Conservation (phyloP, 2,888 invertebrate genomes). For the Napeogenes sylphis region DNA sequence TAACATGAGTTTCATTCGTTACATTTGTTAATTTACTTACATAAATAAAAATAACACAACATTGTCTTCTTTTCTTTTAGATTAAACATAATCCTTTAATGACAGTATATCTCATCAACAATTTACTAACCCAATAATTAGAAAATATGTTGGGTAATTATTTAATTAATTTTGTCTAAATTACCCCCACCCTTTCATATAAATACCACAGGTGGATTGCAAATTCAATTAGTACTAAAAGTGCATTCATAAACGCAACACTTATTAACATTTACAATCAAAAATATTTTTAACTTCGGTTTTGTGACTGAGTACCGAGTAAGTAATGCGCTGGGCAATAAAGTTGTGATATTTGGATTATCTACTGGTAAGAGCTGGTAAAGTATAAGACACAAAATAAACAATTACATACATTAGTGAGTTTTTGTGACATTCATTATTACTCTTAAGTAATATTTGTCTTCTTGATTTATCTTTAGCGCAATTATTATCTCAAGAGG, state of each 20-base stretch:
- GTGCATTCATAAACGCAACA: not conserved
- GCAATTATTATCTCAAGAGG: no score
- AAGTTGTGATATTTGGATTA: no score
- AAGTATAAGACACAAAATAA: no score
- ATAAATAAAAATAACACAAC: not conserved
- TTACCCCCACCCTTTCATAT: conserved; percentile 11
- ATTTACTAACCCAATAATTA: conserved; percentile 12
- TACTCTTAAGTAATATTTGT: no score
- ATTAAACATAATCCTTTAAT: not conserved
- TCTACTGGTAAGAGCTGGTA: no score
- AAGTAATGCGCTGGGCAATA: not conserved
- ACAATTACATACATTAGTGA: no score
- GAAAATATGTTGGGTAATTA: conserved; percentile 5
- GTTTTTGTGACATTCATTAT: no score
- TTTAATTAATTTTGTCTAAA: conserved; percentile 9
- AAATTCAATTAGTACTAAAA: conserved; percentile 7
- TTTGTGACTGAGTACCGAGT: not conserved
- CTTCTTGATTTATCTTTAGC: no score
- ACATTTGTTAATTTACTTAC: no score
- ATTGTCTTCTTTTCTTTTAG: not conserved
- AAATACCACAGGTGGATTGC: conserved; percentile 7
- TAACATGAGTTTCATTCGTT: not conserved
- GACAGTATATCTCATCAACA: not conserved
- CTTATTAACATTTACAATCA: not conserved
- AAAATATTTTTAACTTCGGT: not conserved